phyloP scores from a whole-genome alignment of 1,140 invertebrate species.

The Archivesica marissinica region DNA sequence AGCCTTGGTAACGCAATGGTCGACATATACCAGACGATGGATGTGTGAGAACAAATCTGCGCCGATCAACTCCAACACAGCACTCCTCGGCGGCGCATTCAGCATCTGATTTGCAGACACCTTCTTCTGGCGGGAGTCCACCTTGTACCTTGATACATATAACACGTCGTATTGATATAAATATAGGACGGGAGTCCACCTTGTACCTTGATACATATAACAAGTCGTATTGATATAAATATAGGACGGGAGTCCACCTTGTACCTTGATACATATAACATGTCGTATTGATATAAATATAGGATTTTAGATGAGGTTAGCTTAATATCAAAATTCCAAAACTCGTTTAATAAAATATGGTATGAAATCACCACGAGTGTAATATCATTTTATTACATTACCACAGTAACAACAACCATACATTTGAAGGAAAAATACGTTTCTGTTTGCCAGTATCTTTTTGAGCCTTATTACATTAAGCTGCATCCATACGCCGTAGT shows the following conservation, averaged over 20 bases:
- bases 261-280: not conserved
- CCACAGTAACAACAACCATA: too few species aligned
- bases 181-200: not conserved
- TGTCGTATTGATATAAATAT: not conserved
- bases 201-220: not conserved
- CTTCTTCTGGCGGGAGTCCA: conserved; percentile 38
- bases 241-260: not conserved
- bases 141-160: conserved; percentile 6
- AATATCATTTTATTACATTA: too few species aligned
- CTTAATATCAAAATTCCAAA: too few species aligned
- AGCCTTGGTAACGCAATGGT: conserved; percentile 50
- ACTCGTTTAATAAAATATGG: too few species aligned
- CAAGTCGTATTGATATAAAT: not conserved
- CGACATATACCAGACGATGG: conserved; percentile 39
- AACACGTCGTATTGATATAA: not conserved
- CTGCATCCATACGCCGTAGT: too few species aligned
- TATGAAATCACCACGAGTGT: too few species aligned
- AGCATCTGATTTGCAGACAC: conserved; percentile 38
- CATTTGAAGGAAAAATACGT: too few species aligned
- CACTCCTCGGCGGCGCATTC: conserved; percentile 53
- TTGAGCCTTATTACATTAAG: too few species aligned
- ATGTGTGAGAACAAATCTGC: conserved; percentile 26
- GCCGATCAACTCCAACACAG: conserved; percentile 43
- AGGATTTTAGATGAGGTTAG: not conserved
- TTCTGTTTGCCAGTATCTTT: too few species aligned